Base-by-base conservation (phyloP, 2,113 vertebrate genomes). In the Euleptes europaea region DNA sequence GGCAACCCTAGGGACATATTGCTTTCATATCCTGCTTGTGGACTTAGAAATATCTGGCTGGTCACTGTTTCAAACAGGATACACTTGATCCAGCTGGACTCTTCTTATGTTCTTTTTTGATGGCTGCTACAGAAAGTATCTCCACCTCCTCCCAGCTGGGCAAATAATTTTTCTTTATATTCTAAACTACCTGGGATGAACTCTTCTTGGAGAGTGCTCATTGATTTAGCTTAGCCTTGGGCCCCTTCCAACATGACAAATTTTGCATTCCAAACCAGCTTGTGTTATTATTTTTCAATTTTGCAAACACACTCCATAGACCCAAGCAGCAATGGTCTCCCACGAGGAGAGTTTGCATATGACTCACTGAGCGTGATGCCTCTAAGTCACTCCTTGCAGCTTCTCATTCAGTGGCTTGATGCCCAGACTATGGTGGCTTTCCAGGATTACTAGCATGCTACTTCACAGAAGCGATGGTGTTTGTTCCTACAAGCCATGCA, bases 261-360 rank as follows among this genome's bases (percentile, higher is more conserved):
- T 63, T 31, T 38, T 70, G n/a, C 73, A 80, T 71, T 17, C n/a
- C 0, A 0, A 28, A 83, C 12, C 76, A 67, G 5, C 0, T 57
- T 23, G 73, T 31, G 54, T 87, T 86, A 42, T 75, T 77, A 57
- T 80, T 0, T 82, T 88, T 84, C 66, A 40, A 77, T 83, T 70
- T 19, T 63, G 80, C 38, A 88, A 13, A 35, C 73, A 73, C 86
- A 75, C 54, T 88, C 1, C 19, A 28, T 7, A 66, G 84, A 83
- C 57, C 31, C 12, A 42, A 78, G 70, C 33, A 82, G 63, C 66
- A 84, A n/a, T 70, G 0, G 0, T 47, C 40, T 84, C 38, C 73
- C 85, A 77, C 60, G 49, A 81, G 82, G 47, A 1, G 0, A 42
- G 57, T 0, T n/a, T 69, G 85, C 17, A 4, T 42, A 11, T 0